Evolutionary conservation across 2,797 vertebrate genomes (phyloP).

Genomic region (Pangasius sanitwongsei): DNA sequence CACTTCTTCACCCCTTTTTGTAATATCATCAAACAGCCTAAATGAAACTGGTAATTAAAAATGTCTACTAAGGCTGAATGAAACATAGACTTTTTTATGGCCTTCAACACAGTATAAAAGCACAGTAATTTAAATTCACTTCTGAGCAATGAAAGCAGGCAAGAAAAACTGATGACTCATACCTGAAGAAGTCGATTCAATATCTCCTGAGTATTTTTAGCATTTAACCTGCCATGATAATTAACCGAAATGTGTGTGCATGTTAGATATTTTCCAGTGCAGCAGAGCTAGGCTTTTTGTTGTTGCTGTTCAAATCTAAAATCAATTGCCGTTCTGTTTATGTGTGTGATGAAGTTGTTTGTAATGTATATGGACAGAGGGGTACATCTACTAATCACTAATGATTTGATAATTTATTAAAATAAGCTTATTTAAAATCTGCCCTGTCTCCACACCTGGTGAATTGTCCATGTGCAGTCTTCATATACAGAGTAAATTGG

Average conservation of each 20-base stretch:
- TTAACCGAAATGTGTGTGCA: slow-evolving; percentile 4
- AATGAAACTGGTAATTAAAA: background rate
- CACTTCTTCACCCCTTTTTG: background rate
- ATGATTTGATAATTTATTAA: slow-evolving; percentile 70
- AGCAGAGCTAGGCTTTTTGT: background rate
- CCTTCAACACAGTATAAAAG: background rate
- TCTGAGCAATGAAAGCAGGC: background rate
- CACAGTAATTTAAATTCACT: background rate
- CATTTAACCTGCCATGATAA: background rate
- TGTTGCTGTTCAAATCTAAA: background rate
- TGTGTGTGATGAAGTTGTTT: slow-evolving; percentile 9
- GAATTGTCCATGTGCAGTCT: background rate
- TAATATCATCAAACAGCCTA: background rate
- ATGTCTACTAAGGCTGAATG: background rate
- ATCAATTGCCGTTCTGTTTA: background rate
- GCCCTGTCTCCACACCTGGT: background rate
- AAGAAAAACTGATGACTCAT: background rate
- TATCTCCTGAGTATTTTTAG: slow-evolving; percentile 9
- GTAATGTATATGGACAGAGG: slow-evolving; percentile 15
- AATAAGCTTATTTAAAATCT: slow-evolving; percentile 50
- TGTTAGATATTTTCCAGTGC: slow-evolving; percentile 9
- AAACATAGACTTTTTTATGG: background rate
- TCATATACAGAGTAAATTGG: background rate
- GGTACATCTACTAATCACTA: slow-evolving; percentile 22
- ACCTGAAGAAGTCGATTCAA: background rate